Conservation (phyloP, 2,113 vertebrate species). For the Axis porcinus region DNA sequence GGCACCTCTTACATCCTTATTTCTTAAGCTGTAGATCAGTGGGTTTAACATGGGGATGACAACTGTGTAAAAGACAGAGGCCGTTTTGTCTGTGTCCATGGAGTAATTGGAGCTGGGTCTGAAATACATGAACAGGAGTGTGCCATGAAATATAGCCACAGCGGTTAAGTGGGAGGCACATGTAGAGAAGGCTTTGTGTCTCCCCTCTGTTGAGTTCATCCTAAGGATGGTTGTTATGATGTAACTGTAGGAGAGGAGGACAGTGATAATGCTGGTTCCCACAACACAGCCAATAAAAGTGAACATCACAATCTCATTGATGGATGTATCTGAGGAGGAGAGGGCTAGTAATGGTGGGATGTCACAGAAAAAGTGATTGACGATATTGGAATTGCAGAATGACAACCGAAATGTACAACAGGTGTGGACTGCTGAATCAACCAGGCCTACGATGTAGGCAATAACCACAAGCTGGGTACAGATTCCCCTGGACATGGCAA, state of each 20-base stretch:
- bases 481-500: not conserved
- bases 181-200: constrained; percentile 54
- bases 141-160: constrained; percentile 60
- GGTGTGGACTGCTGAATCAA: constrained; percentile 23
- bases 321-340: not conserved
- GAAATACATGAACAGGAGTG: constrained; percentile 60
- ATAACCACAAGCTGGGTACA: not conserved
- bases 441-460: not conserved
- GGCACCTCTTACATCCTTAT: not conserved
- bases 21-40: too few species aligned
- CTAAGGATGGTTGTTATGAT: constrained; percentile 42
- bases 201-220: constrained; percentile 46
- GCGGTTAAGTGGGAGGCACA: constrained; percentile 54
- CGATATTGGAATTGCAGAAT: constrained; percentile 40
- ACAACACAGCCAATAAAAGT: not conserved
- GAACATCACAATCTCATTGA: constrained; percentile 44
- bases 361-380: constrained; percentile 64
- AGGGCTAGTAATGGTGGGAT: constrained; percentile 43
- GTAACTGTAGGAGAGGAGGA: constrained; percentile 57
- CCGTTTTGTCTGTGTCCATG: not conserved
- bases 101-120: constrained; percentile 51
- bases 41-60: not conserved
- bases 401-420: constrained; percentile 14
- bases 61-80: not conserved
- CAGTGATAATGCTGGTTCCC: not conserved